Percentiles rank a stretch among this genome's conserved stretches.
These are phyloP conservation scores for Drepanosiphum platanoidis DNA, from an alignment of 2,888 invertebrate genomes.

Conservation along the genomic window DNA sequence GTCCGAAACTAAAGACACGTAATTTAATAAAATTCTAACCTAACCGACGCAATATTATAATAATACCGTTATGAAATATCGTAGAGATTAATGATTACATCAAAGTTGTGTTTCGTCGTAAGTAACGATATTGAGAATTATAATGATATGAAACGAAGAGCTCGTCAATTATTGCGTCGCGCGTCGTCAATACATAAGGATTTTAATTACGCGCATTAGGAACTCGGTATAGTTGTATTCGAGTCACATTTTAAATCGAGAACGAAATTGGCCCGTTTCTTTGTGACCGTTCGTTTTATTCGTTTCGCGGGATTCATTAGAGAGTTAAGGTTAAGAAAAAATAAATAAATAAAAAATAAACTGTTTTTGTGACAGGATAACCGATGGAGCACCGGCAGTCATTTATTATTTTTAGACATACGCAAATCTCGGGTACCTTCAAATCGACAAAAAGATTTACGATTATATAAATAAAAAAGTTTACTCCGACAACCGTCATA, in stretches of 20 bases:
- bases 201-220: not conserved
- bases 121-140: too few species aligned
- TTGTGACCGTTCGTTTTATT: not conserved
- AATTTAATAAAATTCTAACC: too few species aligned
- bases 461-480: slow-evolving; percentile 45
- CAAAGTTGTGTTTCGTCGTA: too few species aligned
- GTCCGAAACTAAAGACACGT: too few species aligned
- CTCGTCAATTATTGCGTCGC: too few species aligned
- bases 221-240: not conserved
- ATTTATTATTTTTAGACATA: slow-evolving; percentile 59
- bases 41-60: too few species aligned
- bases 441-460: slow-evolving; percentile 54
- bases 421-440: slow-evolving; percentile 39
- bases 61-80: too few species aligned
- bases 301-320: slow-evolving; percentile 23
- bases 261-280: not conserved
- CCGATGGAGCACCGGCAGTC: slow-evolving; percentile 37
- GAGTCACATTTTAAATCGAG: not conserved
- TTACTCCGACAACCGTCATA: slow-evolving; percentile 40
- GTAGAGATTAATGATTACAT: too few species aligned
- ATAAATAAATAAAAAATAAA: slow-evolving; percentile 8
- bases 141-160: too few species aligned
- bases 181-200: not conserved
- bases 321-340: slow-evolving; percentile 20
- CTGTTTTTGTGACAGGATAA: slow-evolving; percentile 50